phyloP scores from a whole-genome alignment of 2,888 invertebrate species.

The Mystacides longicornis region DNA sequence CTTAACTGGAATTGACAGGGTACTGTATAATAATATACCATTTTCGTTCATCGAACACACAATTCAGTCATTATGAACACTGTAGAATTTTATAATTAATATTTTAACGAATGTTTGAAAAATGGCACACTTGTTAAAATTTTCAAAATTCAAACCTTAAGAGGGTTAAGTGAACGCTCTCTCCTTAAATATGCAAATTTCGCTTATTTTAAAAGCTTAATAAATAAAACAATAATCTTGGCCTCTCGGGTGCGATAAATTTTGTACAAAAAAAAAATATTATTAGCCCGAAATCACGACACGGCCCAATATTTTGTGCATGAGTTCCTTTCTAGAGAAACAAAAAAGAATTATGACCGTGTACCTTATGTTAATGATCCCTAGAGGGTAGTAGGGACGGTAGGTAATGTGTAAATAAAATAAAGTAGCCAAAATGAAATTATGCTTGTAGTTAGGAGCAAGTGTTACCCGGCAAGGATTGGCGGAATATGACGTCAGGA shows the following conservation, averaged over 20 bases:
- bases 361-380: constrained; percentile 16
- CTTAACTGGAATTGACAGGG: too few relatives aligned
- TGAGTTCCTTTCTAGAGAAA: background rate
- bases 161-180: too few relatives aligned
- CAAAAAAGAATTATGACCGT: constrained; percentile 1
- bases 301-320: background rate
- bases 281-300: background rate
- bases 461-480: constrained; percentile 20
- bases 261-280: background rate
- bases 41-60: too few relatives aligned
- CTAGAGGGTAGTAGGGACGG: constrained; percentile 15
- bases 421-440: constrained; percentile 26
- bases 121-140: too few relatives aligned
- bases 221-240: background rate
- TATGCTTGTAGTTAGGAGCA: constrained; percentile 25
- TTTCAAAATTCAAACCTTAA: too few relatives aligned
- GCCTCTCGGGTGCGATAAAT: background rate
- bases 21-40: too few relatives aligned
- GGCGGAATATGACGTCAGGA: too few relatives aligned
- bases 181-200: background rate
- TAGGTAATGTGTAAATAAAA: constrained; percentile 24
- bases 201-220: background rate
- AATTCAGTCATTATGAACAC: too few relatives aligned
- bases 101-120: too few relatives aligned
- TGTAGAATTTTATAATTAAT: too few relatives aligned